phyloP scores from a whole-genome alignment of 2,888 invertebrate genomes.

The Calephelis perditalis region DNA sequence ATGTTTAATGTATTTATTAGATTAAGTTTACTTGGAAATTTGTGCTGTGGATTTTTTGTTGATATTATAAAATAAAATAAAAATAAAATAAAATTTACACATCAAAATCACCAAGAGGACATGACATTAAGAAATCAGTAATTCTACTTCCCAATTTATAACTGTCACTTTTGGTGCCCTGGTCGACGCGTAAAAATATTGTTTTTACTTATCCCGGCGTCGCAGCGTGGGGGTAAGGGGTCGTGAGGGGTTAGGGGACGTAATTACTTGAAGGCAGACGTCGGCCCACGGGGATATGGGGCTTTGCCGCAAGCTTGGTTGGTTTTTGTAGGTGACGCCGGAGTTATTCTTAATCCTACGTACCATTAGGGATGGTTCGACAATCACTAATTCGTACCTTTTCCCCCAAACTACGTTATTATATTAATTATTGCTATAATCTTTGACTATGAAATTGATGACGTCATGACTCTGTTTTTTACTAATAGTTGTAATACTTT shows the following conservation, averaged over 20 bases:
- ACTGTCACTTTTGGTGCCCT: conserved; percentile 71
- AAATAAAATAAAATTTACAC: too few relatives aligned
- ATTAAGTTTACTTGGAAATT: too few relatives aligned
- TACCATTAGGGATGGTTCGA: conserved; percentile 16
- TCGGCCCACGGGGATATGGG: conserved; percentile 56
- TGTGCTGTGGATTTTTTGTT: too few relatives aligned
- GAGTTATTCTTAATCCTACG: conserved; percentile 57
- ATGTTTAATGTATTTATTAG: too few relatives aligned
- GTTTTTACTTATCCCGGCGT: conserved; percentile 71
- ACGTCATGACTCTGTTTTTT: too few relatives aligned
- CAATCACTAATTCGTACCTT: too few relatives aligned
- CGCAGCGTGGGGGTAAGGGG: conserved; percentile 39
- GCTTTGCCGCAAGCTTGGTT: conserved; percentile 42
- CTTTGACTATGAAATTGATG: too few relatives aligned
- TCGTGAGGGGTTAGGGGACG: conserved; percentile 42
- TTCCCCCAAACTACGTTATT: too few relatives aligned
- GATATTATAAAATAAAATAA: too few relatives aligned
- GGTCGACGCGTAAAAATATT: conserved; percentile 72
- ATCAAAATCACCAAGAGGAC: not conserved
- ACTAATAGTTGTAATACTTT: too few relatives aligned
- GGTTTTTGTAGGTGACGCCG: conserved; percentile 56
- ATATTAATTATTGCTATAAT: too few relatives aligned
- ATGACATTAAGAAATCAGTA: conserved; percentile 46
- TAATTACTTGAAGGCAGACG: conserved; percentile 71
- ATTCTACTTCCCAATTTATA: conserved; percentile 73